These are phyloP conservation scores for Gortyna flavago DNA, from an alignment of 2,888 invertebrate species.

Conservation along the genomic window DNA sequence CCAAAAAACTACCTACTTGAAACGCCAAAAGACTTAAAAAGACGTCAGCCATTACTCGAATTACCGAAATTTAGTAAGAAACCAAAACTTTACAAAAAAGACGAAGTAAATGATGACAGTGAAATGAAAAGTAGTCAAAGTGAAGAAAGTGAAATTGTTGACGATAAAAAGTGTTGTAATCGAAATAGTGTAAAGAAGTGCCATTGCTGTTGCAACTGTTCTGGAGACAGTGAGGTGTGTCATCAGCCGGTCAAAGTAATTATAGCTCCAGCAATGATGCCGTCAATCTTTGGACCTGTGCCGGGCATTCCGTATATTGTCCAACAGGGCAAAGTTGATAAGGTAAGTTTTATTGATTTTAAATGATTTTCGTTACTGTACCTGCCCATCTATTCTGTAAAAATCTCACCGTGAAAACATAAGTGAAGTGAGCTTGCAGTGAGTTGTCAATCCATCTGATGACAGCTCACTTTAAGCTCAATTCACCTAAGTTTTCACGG, in stretches of 20 bases:
- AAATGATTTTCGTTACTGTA: too few relatives aligned
- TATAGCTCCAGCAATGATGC: constrained; percentile 86
- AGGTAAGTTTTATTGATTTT: constrained; percentile 70
- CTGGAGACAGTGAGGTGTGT: constrained; percentile 33
- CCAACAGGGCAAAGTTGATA: constrained; percentile 80
- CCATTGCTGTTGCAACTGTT: constrained; percentile 56
- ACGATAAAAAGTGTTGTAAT: constrained; percentile 11
- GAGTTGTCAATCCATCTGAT: too few relatives aligned
- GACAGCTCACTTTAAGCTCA: too few relatives aligned
- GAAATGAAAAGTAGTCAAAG: constrained; percentile 37
- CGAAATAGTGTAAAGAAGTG: constrained; percentile 67
- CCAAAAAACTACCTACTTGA: constrained; percentile 80
- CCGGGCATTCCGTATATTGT: constrained; percentile 82
- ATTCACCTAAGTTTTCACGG: too few relatives aligned
- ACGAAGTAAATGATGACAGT: constrained; percentile 27
- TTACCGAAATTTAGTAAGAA: constrained; percentile 81
- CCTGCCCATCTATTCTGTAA: too few relatives aligned
- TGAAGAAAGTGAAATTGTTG: constrained; percentile 35
- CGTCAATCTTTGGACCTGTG: constrained; percentile 79
- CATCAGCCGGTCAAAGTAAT: constrained; percentile 82
- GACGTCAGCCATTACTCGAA: constrained; percentile 81
- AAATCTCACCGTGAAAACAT: too few relatives aligned
- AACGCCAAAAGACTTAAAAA: constrained; percentile 83
- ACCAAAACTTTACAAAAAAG: constrained; percentile 74
- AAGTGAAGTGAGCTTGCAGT: too few relatives aligned